These are phyloP conservation scores for Mormyrops attenuatus DNA, from an alignment of 2,797 vertebrate genomes.

Conservation along the genomic window DNA sequence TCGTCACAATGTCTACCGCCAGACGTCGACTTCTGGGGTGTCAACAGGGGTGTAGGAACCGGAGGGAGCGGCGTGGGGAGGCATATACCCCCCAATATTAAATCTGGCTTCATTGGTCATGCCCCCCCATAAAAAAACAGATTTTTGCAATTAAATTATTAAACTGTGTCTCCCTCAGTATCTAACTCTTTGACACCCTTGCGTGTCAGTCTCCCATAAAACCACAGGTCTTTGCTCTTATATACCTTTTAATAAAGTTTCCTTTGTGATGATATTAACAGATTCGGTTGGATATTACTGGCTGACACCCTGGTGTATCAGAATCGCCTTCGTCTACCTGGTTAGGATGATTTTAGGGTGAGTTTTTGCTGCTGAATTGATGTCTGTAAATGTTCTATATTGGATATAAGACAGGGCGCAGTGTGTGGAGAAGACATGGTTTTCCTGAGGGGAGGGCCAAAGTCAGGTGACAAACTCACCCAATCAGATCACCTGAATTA, in stretches of 20 bases:
- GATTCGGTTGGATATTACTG: background rate
- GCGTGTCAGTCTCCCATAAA: background rate
- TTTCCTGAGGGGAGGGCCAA: background rate
- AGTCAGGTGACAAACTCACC: background rate
- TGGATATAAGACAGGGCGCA: background rate
- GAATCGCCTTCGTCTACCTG: background rate
- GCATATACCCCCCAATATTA: background rate
- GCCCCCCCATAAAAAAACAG: background rate
- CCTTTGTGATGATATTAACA: background rate
- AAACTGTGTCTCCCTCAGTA: background rate
- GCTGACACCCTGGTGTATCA: background rate
- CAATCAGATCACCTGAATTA: background rate
- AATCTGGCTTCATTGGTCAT: background rate
- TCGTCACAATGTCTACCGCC: background rate
- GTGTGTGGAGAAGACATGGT: background rate
- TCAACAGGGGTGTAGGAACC: background rate
- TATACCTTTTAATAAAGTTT: background rate
- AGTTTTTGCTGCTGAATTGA: background rate
- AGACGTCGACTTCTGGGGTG: background rate
- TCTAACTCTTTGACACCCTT: background rate
- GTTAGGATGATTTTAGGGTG: background rate
- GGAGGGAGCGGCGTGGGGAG: background rate
- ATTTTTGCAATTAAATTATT: background rate
- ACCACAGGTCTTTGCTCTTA: background rate
- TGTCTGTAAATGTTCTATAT: background rate